Evolutionary conservation across 2,888 invertebrate species (phyloP).

Genomic region (Phengaris alcon): DNA sequence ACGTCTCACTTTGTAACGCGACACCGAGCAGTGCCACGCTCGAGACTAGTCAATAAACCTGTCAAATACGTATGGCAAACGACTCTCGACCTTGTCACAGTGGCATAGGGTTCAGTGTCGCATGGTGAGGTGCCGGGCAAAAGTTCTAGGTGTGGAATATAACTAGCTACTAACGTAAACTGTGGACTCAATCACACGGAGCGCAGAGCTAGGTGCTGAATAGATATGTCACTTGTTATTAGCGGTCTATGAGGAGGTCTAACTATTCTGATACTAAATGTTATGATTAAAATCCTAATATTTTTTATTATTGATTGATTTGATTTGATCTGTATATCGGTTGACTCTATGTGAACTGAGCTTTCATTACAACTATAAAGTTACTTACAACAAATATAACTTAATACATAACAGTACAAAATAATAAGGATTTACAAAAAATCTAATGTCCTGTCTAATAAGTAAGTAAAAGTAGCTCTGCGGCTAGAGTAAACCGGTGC

Average conservation of each 20-base stretch:
- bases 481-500: slow-evolving; percentile 39
- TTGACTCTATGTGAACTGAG: too few relatives aligned
- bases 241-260: too few relatives aligned
- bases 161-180: slow-evolving; percentile 56
- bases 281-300: too few relatives aligned
- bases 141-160: slow-evolving; percentile 56
- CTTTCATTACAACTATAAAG: too few relatives aligned
- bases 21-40: slow-evolving; percentile 36
- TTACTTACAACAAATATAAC: too few relatives aligned
- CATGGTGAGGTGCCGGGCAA: slow-evolving; percentile 32
- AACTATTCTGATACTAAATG: too few relatives aligned
- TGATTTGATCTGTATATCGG: too few relatives aligned
- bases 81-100: slow-evolving; percentile 27
- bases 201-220: slow-evolving; percentile 14
- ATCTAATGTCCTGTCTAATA: slow-evolving; percentile 31
- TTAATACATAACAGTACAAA: too few relatives aligned
- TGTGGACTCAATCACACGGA: slow-evolving; percentile 57
- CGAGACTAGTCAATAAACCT: slow-evolving; percentile 51
- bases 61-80: slow-evolving; percentile 47
- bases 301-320: too few relatives aligned
- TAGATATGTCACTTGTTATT: slow-evolving; percentile 12
- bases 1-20: slow-evolving; percentile 36
- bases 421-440: too few relatives aligned
- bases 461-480: slow-evolving; percentile 32
- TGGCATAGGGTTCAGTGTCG: slow-evolving; percentile 34